Conservation (phyloP, 2,113 vertebrate species). For the Channa argus region DNA sequence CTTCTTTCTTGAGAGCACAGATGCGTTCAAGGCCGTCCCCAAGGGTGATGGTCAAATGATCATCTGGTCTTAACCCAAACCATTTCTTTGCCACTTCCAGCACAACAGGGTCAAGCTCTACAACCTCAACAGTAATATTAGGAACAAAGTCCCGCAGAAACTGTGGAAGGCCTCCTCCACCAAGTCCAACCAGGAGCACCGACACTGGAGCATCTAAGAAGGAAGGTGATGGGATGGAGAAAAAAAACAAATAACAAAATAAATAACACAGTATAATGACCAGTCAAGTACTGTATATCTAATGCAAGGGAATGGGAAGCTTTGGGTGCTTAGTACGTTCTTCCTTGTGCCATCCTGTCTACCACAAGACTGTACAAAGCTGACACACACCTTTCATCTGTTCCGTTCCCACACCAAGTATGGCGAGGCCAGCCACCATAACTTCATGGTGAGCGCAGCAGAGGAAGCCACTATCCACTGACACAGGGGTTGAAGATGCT, state of each 20-base stretch:
- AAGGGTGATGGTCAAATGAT: conserved; percentile 88
- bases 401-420: conserved; percentile 79
- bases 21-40: conserved; percentile 91
- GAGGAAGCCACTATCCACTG: conserved; percentile 90
- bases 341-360: background rate
- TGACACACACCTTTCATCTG: conserved; percentile 68
- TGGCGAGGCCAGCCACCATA: conserved; percentile 91
- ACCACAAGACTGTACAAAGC: background rate
- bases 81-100: conserved; percentile 90
- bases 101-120: conserved; percentile 92
- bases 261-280: background rate
- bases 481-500: conserved; percentile 44
- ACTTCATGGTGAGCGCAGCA: conserved; percentile 96
- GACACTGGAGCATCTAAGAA: conserved; percentile 80
- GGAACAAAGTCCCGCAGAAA: conserved; percentile 93
- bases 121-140: conserved; percentile 81
- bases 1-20: conserved; percentile 83
- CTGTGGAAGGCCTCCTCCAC: conserved; percentile 93
- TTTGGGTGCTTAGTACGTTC: background rate
- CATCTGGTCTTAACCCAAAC: conserved; percentile 89
- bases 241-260: too few relatives aligned
- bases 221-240: background rate
- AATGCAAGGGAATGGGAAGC: background rate
- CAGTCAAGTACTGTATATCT: background rate
- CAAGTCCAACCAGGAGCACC: conserved; percentile 92